phyloP scores from a whole-genome alignment of 2,888 invertebrate genomes.

The Agapostemon virescens region DNA sequence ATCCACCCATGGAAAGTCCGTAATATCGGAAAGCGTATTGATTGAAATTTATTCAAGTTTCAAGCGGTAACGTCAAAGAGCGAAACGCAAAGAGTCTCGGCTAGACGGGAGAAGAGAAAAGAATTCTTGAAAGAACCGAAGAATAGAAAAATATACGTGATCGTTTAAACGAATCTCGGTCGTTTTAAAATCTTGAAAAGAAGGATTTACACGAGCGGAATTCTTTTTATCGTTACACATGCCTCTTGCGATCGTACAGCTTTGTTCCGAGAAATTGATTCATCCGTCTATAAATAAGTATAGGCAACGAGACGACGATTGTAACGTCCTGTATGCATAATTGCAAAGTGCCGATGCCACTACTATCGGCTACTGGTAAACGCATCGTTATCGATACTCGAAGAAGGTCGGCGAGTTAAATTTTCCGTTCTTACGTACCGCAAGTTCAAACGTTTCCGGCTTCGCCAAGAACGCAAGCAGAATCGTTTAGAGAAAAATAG shows the following conservation, averaged over 20 bases:
- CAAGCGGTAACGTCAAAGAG: not conserved
- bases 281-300: not conserved
- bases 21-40: not conserved
- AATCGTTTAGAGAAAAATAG: not conserved
- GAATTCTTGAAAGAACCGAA: not conserved
- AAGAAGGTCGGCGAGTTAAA: constrained; percentile 16
- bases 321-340: not conserved
- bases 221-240: not conserved
- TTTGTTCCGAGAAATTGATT: not conserved
- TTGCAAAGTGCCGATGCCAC: not conserved
- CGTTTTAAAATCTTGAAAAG: not conserved
- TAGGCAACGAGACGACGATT: not conserved
- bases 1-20: not conserved
- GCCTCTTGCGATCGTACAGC: not conserved
- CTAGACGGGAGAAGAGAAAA: too few species aligned
- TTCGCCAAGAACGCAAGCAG: not conserved
- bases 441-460: not conserved
- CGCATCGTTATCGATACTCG: not conserved
- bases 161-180: not conserved
- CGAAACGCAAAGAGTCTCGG: not conserved
- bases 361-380: constrained; percentile 12
- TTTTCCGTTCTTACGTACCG: not conserved
- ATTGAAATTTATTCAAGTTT: not conserved
- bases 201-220: not conserved
- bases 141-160: not conserved